Percentiles rank a stretch among this genome's conserved stretches.
Conservation (phyloP, 2,888 invertebrate genomes). For the Philereme transversata region DNA sequence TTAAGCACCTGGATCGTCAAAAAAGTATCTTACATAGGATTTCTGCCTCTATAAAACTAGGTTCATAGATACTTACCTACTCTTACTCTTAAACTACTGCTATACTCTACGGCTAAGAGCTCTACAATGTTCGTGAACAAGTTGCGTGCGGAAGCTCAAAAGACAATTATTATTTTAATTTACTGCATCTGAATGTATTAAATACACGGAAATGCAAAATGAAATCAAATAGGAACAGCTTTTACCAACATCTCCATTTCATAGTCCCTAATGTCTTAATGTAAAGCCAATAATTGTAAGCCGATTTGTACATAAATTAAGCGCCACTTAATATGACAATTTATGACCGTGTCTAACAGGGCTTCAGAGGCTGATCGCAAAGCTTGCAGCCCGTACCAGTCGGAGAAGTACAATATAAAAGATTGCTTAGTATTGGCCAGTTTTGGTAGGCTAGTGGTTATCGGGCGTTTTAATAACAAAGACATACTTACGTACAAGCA, state of each 20-base stretch:
- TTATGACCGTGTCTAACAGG: constrained; percentile 61
- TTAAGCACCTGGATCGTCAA: too few species aligned
- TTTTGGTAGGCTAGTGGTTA: background rate
- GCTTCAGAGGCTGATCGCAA: constrained; percentile 38
- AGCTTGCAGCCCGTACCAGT: constrained; percentile 34
- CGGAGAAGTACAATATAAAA: constrained; percentile 17
- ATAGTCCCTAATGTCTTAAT: constrained; percentile 54
- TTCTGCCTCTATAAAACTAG: too few species aligned
- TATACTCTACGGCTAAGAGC: constrained; percentile 4
- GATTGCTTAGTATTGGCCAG: background rate
- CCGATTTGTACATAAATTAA: constrained; percentile 64
- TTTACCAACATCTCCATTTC: constrained; percentile 52
- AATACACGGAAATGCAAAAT: constrained; percentile 41
- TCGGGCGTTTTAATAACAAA: too few species aligned
- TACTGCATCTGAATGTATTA: constrained; percentile 26
- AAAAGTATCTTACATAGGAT: too few species aligned
- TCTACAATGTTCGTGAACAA: constrained; percentile 14
- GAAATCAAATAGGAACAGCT: constrained; percentile 40
- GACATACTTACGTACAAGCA: too few species aligned
- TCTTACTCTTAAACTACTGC: constrained; percentile 24
- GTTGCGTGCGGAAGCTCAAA: constrained; percentile 51
- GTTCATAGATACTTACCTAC: background rate
- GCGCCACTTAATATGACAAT: constrained; percentile 67
- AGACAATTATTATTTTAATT: constrained; percentile 36
- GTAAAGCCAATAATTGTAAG: constrained; percentile 59